A percentile compares a stretch with the other conserved stretches of the same genome.
Evolutionary conservation across 2,888 invertebrate species (phyloP).

Genomic region (Anodontia alba): DNA sequence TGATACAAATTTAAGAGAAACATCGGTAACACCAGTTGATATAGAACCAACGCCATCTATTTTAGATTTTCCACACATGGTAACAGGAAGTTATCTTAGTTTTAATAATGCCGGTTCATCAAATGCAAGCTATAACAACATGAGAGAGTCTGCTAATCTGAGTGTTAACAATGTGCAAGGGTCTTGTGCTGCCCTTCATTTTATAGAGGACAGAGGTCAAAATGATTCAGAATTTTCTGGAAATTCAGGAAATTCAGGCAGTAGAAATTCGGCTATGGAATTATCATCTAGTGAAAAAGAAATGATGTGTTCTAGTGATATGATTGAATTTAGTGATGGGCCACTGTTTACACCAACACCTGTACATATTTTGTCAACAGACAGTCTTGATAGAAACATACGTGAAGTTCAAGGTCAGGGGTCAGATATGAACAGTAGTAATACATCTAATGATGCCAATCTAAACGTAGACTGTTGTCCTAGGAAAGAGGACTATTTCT

Average conservation of each 20-base stretch:
- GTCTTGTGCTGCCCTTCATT: constrained; percentile 30
- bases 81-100: constrained; percentile 72
- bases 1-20: constrained; percentile 78
- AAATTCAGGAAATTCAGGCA: constrained; percentile 76
- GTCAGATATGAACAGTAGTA: constrained; percentile 60
- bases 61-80: constrained; percentile 71
- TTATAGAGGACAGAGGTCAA: constrained; percentile 45
- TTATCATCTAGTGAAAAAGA: constrained; percentile 79
- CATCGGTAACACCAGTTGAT: constrained; percentile 65
- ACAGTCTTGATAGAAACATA: constrained; percentile 67
- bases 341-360: constrained; percentile 81
- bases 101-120: constrained; percentile 60
- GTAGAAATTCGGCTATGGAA: constrained; percentile 77
- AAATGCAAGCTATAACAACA: constrained; percentile 63
- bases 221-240: constrained; percentile 79
- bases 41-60: constrained; percentile 60
- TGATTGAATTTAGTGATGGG: constrained; percentile 79
- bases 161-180: constrained; percentile 52
- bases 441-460: constrained; percentile 70
- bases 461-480: constrained; percentile 76
- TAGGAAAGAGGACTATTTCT: constrained; percentile 78
- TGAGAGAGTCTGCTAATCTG: constrained; percentile 64
- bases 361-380: constrained; percentile 64
- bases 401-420: constrained; percentile 50
- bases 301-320: constrained; percentile 81